Conservation (phyloP, 2,888 invertebrate species). For the Hypselothyrea guttata region DNA sequence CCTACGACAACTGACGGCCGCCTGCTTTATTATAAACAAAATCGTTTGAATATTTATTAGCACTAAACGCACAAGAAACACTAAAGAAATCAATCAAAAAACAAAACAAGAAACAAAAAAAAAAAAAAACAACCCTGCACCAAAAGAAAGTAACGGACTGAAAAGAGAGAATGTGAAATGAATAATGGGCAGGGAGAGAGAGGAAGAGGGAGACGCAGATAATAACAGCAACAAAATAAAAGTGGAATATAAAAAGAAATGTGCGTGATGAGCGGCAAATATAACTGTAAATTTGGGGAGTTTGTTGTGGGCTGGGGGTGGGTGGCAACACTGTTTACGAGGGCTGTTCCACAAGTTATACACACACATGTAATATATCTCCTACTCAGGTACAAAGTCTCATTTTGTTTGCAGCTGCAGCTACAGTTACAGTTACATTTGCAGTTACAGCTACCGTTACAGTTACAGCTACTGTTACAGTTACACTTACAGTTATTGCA, state of each 20-base stretch:
- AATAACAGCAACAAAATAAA: conserved; percentile 23
- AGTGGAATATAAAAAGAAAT: conserved; percentile 8
- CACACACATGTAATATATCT: conserved; percentile 1
- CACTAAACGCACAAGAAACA: conserved; percentile 26
- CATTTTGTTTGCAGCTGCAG: conserved; percentile 39
- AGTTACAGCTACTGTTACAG: conserved; percentile 28
- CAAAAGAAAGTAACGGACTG: conserved; percentile 6
- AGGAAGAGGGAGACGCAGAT: background rate
- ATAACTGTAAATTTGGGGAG: conserved; percentile 34
- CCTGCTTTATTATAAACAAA: conserved; percentile 70
- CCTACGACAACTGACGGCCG: conserved; percentile 16
- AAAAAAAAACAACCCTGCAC: conserved; percentile 48
- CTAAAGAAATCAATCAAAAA: conserved; percentile 61
- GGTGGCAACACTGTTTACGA: background rate
- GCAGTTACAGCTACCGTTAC: conserved; percentile 32
- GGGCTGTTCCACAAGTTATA: too few relatives aligned
- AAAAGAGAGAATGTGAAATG: too few relatives aligned
- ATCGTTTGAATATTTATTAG: conserved; percentile 67
- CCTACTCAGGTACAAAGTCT: conserved; percentile 34
- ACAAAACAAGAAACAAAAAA: conserved; percentile 43
- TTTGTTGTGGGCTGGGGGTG: background rate
- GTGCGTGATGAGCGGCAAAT: conserved; percentile 32
- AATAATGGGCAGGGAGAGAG: background rate
- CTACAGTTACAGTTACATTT: conserved; percentile 38
- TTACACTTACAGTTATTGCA: conserved; percentile 40